phyloP scores from a whole-genome alignment of 2,888 invertebrate species.

The Phyllotreta striolata region DNA sequence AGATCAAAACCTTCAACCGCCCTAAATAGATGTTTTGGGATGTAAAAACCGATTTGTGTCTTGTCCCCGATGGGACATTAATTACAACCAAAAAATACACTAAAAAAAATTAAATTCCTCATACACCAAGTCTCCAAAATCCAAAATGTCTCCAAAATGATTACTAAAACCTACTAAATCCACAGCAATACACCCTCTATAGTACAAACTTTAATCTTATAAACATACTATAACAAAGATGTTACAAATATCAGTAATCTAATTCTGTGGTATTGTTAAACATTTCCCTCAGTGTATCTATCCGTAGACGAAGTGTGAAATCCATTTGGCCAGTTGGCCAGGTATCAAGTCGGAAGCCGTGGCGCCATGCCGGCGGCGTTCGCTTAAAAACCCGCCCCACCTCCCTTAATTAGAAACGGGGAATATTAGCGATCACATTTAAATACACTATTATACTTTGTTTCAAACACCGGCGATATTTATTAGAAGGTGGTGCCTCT shows the following conservation, averaged over 20 bases:
- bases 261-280: no score
- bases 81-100: conserved; percentile 36
- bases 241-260: no score
- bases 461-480: conserved; percentile 42
- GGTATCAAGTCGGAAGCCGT: conserved; percentile 52
- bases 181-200: no score
- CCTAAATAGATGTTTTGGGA: conserved; percentile 40
- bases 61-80: conserved; percentile 45
- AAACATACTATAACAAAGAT: conserved; percentile 38
- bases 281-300: conserved; percentile 37
- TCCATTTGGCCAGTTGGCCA: conserved; percentile 51
- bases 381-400: conserved; percentile 47
- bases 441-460: conserved; percentile 48
- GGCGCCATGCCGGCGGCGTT: conserved; percentile 57
- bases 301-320: conserved; percentile 55
- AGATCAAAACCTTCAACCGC: conserved; percentile 34
- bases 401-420: conserved; percentile 55
- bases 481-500: conserved; percentile 39
- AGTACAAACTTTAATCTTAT: no score
- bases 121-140: conserved; percentile 7
- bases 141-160: neutral
- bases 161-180: no score
- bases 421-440: conserved; percentile 51
- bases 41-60: conserved; percentile 48
- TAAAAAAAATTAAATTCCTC: conserved; percentile 2